phyloP scores from a whole-genome alignment of 2,888 invertebrate genomes.

The Loripinus fragilis region DNA sequence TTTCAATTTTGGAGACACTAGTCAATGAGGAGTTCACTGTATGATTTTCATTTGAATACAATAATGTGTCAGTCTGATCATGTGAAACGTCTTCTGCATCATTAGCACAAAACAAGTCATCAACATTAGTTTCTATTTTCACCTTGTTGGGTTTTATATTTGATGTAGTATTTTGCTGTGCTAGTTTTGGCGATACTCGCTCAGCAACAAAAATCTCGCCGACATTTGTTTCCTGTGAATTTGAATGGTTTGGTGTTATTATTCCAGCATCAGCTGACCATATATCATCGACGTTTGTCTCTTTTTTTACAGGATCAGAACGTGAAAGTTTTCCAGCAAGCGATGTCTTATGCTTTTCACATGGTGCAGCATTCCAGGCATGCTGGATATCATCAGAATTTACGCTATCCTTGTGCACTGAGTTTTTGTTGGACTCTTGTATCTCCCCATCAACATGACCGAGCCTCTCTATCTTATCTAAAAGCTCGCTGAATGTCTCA shows the following conservation, averaged over 20 bases:
- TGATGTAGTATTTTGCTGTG: not conserved
- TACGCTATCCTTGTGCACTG: not conserved
- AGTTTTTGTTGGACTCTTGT: not conserved
- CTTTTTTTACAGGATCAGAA: not conserved
- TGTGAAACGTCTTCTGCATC: not conserved
- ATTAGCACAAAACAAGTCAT: constrained; percentile 27
- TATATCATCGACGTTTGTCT: constrained; percentile 21
- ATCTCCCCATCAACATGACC: not conserved
- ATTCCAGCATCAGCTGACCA: not conserved
- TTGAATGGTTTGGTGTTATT: not conserved
- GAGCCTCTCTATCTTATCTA: constrained; percentile 38
- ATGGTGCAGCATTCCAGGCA: not conserved
- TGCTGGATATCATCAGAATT: not conserved
- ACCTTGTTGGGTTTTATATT: not conserved
- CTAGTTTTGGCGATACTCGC: not conserved
- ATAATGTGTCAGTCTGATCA: not conserved
- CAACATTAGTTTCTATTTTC: constrained; percentile 39
- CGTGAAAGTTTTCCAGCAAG: not conserved
- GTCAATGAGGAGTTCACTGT: not conserved
- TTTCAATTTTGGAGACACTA: constrained; percentile 32
- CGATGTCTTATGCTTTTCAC: not conserved
- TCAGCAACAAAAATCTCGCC: constrained; percentile 24
- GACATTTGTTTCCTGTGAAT: constrained; percentile 34
- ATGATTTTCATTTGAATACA: not conserved
- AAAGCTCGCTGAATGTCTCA: constrained; percentile 38